These are phyloP conservation scores for Blastomussa wellsi DNA, from an alignment of 92 coral and sea anemone species.

Conservation along the genomic window DNA sequence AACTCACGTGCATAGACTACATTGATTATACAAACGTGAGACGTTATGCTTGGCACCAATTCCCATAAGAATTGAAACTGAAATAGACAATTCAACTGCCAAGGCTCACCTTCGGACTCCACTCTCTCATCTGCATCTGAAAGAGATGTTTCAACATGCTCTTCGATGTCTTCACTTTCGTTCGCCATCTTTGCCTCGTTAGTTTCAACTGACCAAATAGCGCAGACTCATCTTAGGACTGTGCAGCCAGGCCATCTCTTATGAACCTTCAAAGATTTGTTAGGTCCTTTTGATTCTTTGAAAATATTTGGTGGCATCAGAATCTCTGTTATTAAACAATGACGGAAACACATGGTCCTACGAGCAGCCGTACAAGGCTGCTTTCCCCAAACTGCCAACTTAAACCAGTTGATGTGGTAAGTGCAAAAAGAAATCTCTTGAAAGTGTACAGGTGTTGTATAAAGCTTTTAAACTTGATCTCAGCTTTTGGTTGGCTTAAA, in stretches of 20 bases:
- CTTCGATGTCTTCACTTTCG: not conserved
- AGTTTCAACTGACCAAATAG: constrained; percentile 12
- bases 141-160: not conserved
- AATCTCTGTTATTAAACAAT: not conserved
- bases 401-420: constrained; percentile 14
- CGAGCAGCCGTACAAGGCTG: not conserved
- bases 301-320: not conserved
- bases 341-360: not conserved
- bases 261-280: not conserved
- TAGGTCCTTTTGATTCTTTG: not conserved
- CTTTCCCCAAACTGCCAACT: constrained; percentile 1
- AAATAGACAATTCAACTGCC: not conserved
- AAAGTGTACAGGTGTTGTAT: not conserved
- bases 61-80: not conserved
- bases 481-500: too few relatives aligned
- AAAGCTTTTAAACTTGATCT: too few relatives aligned
- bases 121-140: not conserved
- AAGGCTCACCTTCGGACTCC: constrained; percentile 21
- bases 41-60: not conserved
- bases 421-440: not conserved
- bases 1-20: not conserved
- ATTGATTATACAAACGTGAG: not conserved
- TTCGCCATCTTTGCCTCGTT: constrained; percentile 28
- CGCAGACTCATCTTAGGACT: not conserved
- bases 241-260: not conserved